These are phyloP conservation scores for Leucoma salicis DNA, from an alignment of 2,888 invertebrate genomes.

Conservation along the genomic window DNA sequence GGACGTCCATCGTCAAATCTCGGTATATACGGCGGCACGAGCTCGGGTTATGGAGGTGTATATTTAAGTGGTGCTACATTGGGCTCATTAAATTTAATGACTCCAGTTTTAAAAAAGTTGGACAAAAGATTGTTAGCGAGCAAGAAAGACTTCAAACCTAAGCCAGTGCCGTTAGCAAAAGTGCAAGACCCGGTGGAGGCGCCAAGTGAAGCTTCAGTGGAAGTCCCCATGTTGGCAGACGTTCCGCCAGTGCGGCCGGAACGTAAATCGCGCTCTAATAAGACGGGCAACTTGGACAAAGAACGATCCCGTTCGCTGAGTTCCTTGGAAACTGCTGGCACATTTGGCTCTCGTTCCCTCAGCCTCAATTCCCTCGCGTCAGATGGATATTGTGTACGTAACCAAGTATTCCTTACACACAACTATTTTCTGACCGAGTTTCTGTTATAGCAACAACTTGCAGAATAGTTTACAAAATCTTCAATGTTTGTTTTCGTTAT, in stretches of 20 bases:
- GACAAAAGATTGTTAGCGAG: slow-evolving; percentile 74
- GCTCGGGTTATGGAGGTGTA: slow-evolving; percentile 86
- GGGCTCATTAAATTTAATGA: slow-evolving; percentile 81
- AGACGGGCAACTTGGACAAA: slow-evolving; percentile 55
- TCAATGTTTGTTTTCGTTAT: too few relatives aligned
- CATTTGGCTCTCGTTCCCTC: slow-evolving; percentile 79
- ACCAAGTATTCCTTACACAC: background rate
- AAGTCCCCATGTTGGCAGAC: slow-evolving; percentile 21
- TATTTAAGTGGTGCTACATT: slow-evolving; percentile 83
- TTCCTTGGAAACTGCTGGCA: slow-evolving; percentile 54
- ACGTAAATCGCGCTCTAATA: slow-evolving; percentile 53
- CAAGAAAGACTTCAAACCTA: slow-evolving; percentile 76
- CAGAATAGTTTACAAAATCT: background rate
- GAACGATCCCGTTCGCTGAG: slow-evolving; percentile 71
- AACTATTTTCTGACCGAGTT: background rate
- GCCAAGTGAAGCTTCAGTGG: slow-evolving; percentile 17
- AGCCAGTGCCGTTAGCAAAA: slow-evolving; percentile 63
- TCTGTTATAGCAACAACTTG: background rate
- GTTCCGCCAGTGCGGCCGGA: slow-evolving; percentile 63
- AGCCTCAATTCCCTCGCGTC: slow-evolving; percentile 88
- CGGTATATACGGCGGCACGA: slow-evolving; percentile 83
- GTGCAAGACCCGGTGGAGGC: slow-evolving; percentile 41
- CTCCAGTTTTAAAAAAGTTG: slow-evolving; percentile 77
- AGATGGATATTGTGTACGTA: slow-evolving; percentile 92
- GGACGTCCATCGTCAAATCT: slow-evolving; percentile 62